These are phyloP conservation scores for Halcyon badia DNA, from an alignment of 2,797 vertebrate species.

Conservation along the genomic window DNA sequence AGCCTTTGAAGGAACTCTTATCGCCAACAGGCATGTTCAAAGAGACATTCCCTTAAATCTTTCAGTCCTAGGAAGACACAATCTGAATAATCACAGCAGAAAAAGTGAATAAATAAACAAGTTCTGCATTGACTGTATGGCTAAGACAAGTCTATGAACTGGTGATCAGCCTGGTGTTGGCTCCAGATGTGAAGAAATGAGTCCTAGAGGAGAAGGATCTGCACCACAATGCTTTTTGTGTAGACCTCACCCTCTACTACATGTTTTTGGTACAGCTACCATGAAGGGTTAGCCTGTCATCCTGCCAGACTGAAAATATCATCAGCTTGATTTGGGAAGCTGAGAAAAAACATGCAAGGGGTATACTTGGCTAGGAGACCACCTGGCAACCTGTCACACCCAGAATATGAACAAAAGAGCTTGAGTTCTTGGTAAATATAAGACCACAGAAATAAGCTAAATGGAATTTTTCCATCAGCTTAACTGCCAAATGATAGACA, in stretches of 20 bases:
- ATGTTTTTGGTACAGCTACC: not conserved
- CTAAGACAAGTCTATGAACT: not conserved
- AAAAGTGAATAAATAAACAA: not conserved
- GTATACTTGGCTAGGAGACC: not conserved
- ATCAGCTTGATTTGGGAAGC: not conserved
- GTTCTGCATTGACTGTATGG: not conserved
- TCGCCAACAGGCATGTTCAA: not conserved
- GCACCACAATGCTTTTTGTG: not conserved
- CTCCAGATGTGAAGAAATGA: not conserved
- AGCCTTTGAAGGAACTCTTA: not conserved
- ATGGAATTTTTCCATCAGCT: not conserved
- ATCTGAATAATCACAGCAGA: not conserved
- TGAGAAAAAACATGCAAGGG: not conserved
- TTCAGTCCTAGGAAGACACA: not conserved
- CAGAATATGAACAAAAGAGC: not conserved
- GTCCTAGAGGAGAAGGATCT: not conserved
- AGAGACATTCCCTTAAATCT: not conserved
- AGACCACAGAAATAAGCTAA: not conserved
- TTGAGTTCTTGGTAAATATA: not conserved
- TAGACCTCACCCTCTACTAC: not conserved
- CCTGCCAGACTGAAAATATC: not conserved
- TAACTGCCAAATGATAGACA: not conserved
- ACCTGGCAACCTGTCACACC: not conserved
- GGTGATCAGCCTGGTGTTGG: not conserved
- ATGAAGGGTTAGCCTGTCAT: not conserved